A percentile compares a stretch with the other conserved stretches of the same genome.
These are phyloP conservation scores for Drosophila atroscutellata DNA, from an alignment of 2,888 invertebrate species.

Conservation along the genomic window DNA sequence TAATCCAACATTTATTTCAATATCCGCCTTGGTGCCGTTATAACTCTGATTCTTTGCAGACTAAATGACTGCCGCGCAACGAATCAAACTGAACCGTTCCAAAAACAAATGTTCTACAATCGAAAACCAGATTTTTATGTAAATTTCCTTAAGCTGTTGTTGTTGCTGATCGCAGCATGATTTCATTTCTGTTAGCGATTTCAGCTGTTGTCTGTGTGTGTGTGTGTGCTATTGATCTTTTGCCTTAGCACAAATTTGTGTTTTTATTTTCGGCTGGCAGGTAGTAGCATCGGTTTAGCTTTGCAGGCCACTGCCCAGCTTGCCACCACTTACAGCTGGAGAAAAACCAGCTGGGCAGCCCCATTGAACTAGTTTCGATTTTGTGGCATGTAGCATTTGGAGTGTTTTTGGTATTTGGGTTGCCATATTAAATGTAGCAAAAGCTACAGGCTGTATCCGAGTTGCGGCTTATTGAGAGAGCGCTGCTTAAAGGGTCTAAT, in stretches of 20 bases:
- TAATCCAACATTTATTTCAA: slow-evolving; percentile 14
- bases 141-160: slow-evolving; percentile 53
- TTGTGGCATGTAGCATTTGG: slow-evolving; percentile 69
- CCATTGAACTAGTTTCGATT: slow-evolving; percentile 80
- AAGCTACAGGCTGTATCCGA: slow-evolving; percentile 26
- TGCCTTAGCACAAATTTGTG: slow-evolving; percentile 63
- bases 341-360: slow-evolving; percentile 74
- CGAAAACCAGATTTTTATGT: slow-evolving; percentile 74
- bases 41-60: slow-evolving; percentile 17
- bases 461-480: slow-evolving; percentile 29
- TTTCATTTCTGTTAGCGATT: slow-evolving; percentile 56
- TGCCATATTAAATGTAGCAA: slow-evolving; percentile 59
- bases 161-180: slow-evolving; percentile 49
- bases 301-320: slow-evolving; percentile 23
- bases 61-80: slow-evolving; percentile 28
- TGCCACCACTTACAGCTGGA: slow-evolving; percentile 29
- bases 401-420: slow-evolving; percentile 66
- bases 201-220: slow-evolving; percentile 30
- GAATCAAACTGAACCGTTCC: slow-evolving; percentile 12
- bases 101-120: slow-evolving; percentile 48
- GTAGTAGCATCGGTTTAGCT: slow-evolving; percentile 51
- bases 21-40: slow-evolving; percentile 50
- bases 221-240: slow-evolving; percentile 64
- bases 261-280: slow-evolving; percentile 68
- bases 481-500: slow-evolving; percentile 55